Conservation (phyloP, 2,113 vertebrate genomes). For the Aythya baeri region DNA sequence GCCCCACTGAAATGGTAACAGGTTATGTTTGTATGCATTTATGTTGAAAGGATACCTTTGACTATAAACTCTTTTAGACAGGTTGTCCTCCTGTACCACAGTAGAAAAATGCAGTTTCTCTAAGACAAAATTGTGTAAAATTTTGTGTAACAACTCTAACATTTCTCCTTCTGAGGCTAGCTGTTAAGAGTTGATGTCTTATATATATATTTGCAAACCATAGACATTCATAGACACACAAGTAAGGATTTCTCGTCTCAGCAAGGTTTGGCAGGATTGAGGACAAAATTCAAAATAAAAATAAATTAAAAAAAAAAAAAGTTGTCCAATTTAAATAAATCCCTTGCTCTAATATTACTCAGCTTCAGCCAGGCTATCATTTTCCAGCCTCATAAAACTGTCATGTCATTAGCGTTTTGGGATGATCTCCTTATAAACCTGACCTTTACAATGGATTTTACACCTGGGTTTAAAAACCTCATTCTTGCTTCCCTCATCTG, state of each 20-base stretch:
- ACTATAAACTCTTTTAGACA: background rate
- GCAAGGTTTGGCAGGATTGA: constrained; percentile 22
- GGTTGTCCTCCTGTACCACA: background rate
- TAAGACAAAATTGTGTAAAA: background rate
- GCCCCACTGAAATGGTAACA: background rate
- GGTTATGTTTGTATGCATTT: background rate
- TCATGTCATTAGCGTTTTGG: constrained; percentile 62
- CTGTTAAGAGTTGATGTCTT: background rate
- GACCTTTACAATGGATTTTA: constrained; percentile 69
- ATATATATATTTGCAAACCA: background rate
- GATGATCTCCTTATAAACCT: constrained; percentile 62
- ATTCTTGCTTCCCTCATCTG: background rate
- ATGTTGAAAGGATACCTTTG: background rate
- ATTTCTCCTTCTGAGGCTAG: background rate
- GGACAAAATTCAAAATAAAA: background rate
- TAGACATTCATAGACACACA: background rate
- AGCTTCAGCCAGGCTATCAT: constrained; percentile 51
- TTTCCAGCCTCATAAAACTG: constrained; percentile 66
- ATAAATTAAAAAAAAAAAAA: background rate
- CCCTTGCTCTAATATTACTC: constrained; percentile 49
- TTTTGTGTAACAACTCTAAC: background rate
- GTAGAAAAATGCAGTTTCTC: background rate
- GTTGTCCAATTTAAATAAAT: constrained; percentile 48
- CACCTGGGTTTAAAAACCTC: constrained; percentile 37
- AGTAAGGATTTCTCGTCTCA: background rate